phyloP scores from a whole-genome alignment of 2,888 invertebrate species.

The Phytoseiulus persimilis region DNA sequence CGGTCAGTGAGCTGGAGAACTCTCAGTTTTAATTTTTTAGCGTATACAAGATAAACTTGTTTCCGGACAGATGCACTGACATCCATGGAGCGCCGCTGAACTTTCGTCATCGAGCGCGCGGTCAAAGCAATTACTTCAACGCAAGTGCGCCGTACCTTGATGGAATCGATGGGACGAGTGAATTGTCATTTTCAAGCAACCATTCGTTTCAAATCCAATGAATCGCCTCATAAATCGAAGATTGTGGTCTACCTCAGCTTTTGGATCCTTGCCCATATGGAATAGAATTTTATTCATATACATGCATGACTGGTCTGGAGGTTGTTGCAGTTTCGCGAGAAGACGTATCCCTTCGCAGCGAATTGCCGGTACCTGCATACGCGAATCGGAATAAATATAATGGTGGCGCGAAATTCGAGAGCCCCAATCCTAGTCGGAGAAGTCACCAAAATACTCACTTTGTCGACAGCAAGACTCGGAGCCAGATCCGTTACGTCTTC shows the following conservation, averaged over 20 bases:
- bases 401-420: not conserved
- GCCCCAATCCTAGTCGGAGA: not conserved
- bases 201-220: no score
- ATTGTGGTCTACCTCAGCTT: not conserved
- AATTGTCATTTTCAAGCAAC: no score
- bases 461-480: conserved; percentile 12
- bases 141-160: conserved; percentile 18
- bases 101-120: conserved; percentile 9
- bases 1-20: conserved; percentile 29
- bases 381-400: not conserved
- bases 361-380: not conserved
- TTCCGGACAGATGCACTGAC: conserved; percentile 18
- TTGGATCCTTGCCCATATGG: conserved; percentile 29
- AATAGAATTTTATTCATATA: conserved; percentile 28
- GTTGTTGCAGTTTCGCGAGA: conserved; percentile 17
- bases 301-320: not conserved
- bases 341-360: conserved; percentile 25
- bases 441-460: not conserved
- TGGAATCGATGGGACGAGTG: not conserved
- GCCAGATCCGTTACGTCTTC: not conserved
- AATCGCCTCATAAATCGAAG: no score
- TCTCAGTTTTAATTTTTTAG: conserved; percentile 17
- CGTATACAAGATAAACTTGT: conserved; percentile 17
- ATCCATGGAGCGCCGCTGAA: conserved; percentile 26
- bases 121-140: conserved; percentile 17